Conservation (phyloP, 1,140 invertebrate genomes). For the Hyposmocoma kahamanoa region DNA sequence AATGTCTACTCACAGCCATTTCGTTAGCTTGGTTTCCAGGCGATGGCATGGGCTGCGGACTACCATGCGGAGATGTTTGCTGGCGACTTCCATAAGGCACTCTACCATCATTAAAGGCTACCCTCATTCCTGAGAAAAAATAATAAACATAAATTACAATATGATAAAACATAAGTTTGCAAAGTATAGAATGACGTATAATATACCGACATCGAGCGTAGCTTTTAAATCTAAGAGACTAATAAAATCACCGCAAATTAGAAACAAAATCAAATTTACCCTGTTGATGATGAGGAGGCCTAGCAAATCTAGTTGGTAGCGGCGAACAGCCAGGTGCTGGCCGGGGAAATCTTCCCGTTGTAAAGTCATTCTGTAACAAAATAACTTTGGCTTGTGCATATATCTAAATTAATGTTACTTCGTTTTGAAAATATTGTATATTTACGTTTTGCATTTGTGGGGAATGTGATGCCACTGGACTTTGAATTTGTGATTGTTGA, state of each 20-base stretch:
- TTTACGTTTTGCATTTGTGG: constrained; percentile 67
- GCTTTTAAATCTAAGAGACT: too few relatives aligned
- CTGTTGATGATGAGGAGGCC: constrained; percentile 70
- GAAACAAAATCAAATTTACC: too few relatives aligned
- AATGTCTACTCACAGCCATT: constrained; percentile 64
- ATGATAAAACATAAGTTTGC: too few relatives aligned
- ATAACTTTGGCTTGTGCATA: too few relatives aligned
- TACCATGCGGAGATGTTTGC: constrained; percentile 69
- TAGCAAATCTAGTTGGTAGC: constrained; percentile 66
- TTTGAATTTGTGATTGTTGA: constrained; percentile 70
- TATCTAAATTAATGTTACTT: too few relatives aligned
- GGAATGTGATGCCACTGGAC: constrained; percentile 67
- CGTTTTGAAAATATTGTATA: constrained; percentile 1
- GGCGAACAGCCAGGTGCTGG: constrained; percentile 66
- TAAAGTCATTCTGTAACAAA: constrained; percentile 41
- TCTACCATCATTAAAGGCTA: too few relatives aligned
- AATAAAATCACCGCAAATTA: too few relatives aligned
- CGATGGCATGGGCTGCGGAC: constrained; percentile 68
- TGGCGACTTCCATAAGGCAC: constrained; percentile 56
- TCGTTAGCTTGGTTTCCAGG: constrained; percentile 62
- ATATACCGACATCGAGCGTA: too few relatives aligned
- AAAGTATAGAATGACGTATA: too few relatives aligned
- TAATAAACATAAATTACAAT: too few relatives aligned
- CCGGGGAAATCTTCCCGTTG: constrained; percentile 55
- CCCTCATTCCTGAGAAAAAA: constrained; percentile 52